Percentiles rank a stretch among this genome's conserved stretches.
Evolutionary conservation across 2,113 vertebrate species (phyloP).

Genomic region (Elgaria multicarinata): DNA sequence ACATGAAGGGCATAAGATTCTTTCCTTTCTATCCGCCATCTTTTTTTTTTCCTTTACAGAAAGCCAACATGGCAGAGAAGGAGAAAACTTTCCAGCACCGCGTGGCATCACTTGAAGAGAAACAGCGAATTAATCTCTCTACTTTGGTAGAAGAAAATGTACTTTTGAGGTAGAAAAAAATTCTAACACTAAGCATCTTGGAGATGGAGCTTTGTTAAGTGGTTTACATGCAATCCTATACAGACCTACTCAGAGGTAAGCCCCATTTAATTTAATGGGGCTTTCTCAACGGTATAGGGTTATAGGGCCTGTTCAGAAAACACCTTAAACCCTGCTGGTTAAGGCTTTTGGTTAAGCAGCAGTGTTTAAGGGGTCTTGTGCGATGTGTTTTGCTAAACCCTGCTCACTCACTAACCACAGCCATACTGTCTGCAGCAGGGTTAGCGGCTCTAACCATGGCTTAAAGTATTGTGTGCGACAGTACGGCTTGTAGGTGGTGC

Average conservation of each 20-base stretch:
- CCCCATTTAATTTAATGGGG: background rate
- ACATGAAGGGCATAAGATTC: no score
- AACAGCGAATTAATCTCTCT: conserved; percentile 50
- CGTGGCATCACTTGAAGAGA: conserved; percentile 60
- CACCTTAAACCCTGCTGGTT: no score
- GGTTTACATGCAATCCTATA: background rate
- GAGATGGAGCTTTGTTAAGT: background rate
- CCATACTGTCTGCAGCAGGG: no score
- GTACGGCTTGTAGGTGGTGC: no score
- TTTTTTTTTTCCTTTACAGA: conserved; percentile 46
- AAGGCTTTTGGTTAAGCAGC: no score
- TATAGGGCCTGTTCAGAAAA: no score
- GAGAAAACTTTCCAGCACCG: conserved; percentile 59
- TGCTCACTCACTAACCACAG: no score
- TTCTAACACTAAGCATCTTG: background rate
- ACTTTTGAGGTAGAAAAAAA: conserved; percentile 59
- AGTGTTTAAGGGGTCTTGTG: no score
- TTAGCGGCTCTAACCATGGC: no score
- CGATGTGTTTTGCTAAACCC: no score
- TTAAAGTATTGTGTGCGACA: no score
- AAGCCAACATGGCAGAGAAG: conserved; percentile 41
- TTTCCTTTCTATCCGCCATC: background rate
- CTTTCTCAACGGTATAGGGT: background rate
- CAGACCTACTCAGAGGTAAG: background rate
- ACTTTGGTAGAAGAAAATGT: conserved; percentile 63